phyloP scores from a whole-genome alignment of 2,888 invertebrate species.

The Smittia sp. region DNA sequence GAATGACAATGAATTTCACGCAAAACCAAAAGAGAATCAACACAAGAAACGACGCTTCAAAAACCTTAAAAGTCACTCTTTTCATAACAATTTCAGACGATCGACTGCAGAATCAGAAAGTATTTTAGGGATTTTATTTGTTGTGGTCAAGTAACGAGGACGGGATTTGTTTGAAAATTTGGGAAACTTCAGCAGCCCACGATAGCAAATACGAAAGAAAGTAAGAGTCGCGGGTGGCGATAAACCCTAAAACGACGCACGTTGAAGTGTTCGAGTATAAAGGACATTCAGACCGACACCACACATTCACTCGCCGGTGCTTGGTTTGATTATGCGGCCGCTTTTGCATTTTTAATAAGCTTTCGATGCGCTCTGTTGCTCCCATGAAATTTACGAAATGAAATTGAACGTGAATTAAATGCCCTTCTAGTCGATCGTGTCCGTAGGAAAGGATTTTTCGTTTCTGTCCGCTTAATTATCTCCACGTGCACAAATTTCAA shows the following conservation, averaged over 20 bases:
- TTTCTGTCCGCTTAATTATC: neutral
- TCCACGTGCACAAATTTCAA: conserved; percentile 11
- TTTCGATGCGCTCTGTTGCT: conserved; percentile 16
- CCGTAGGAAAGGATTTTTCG: neutral
- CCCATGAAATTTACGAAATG: conserved; percentile 28
- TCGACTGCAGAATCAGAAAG: conserved; percentile 7
- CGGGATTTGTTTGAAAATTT: neutral
- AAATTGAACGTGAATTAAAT: neutral
- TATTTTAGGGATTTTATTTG: conserved; percentile 13
- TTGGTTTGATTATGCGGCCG: neutral
- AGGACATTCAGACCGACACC: conserved; percentile 32
- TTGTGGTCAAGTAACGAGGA: conserved; percentile 34
- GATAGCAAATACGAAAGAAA: neutral
- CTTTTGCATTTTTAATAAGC: conserved; percentile 34
- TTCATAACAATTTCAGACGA: conserved; percentile 31
- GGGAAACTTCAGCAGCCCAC: neutral
- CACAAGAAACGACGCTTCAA: neutral
- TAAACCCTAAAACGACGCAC: neutral
- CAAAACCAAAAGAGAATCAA: conserved; percentile 22
- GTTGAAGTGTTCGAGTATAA: neutral
- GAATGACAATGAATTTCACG: conserved; percentile 20
- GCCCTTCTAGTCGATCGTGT: neutral
- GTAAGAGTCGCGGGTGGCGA: neutral
- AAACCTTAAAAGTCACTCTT: conserved; percentile 41
- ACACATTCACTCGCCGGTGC: neutral